Conservation (phyloP, 2,888 invertebrate species). For the Nomada hirtipes region DNA sequence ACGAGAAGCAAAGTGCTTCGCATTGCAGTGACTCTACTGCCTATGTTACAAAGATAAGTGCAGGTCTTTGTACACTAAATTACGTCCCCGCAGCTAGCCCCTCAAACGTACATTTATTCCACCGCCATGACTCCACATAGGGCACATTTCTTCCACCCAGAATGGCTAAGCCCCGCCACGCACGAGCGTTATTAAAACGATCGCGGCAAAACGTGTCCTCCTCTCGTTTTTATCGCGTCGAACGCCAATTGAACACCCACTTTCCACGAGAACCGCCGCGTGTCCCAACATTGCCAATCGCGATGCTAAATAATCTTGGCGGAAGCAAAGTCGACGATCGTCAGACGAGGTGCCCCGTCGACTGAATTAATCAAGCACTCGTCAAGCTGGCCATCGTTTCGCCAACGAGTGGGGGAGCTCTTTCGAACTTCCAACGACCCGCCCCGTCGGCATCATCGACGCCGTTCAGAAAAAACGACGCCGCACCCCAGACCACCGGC, state of each 20-base stretch:
- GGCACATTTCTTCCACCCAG: neutral
- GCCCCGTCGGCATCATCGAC: slow-evolving; percentile 54
- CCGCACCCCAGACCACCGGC: slow-evolving; percentile 35
- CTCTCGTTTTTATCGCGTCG: too few species aligned
- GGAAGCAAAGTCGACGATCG: slow-evolving; percentile 10
- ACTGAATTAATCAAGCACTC: slow-evolving; percentile 47
- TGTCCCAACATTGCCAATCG: neutral
- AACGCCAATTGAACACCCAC: neutral
- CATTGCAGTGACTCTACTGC: slow-evolving; percentile 4
- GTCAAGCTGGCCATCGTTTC: slow-evolving; percentile 44
- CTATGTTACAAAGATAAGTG: slow-evolving; percentile 35
- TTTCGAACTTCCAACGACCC: too few species aligned
- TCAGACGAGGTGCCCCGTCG: slow-evolving; percentile 26
- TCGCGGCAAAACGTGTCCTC: neutral
- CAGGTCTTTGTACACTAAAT: slow-evolving; percentile 32
- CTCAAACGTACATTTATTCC: slow-evolving; percentile 8
- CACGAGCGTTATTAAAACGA: too few species aligned
- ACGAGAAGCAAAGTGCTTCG: neutral
- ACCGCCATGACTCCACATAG: neutral
- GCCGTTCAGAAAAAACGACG: slow-evolving; percentile 61
- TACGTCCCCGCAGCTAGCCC: neutral
- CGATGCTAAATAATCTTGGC: slow-evolving; percentile 14
- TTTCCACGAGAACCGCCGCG: neutral
- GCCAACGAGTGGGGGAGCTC: neutral
- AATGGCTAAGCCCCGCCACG: too few species aligned